phyloP scores from a whole-genome alignment of 2,113 vertebrate species.

The Barnardius zonarius region DNA sequence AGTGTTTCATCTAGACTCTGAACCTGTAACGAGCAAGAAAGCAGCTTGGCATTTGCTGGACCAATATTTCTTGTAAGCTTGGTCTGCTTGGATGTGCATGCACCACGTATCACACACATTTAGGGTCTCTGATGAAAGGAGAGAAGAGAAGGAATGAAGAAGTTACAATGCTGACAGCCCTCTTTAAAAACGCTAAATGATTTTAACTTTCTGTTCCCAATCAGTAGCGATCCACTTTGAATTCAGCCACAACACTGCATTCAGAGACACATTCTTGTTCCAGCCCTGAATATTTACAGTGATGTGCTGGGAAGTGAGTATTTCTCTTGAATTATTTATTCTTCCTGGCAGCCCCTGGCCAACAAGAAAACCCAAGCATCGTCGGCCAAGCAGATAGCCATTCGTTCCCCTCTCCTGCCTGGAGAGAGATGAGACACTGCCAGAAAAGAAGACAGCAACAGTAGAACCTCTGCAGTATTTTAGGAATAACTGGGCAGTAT shows the following conservation, averaged over 20 bases:
- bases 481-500: background rate
- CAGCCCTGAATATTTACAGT: background rate
- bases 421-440: background rate
- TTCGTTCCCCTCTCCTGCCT: background rate
- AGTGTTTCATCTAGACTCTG: constrained; percentile 79
- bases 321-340: background rate
- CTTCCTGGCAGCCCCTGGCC: background rate
- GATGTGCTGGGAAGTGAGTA: background rate
- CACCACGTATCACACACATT: fast-evolving
- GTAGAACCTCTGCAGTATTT: background rate
- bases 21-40: constrained; percentile 58
- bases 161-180: fast-evolving
- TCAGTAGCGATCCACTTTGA: background rate
- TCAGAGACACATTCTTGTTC: background rate
- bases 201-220: background rate
- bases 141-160: background rate
- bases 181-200: background rate
- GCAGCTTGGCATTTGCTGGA: background rate
- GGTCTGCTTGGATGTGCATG: background rate
- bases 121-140: background rate
- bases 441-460: background rate
- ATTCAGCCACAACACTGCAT: background rate
- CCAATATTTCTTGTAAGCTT: background rate
- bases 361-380: background rate
- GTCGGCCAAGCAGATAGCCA: background rate